Evolutionary conservation across 2,113 vertebrate species (phyloP), one percentile per base, ranked within the genome.

Genomic region (Neopipo cinnamomea): DNA sequence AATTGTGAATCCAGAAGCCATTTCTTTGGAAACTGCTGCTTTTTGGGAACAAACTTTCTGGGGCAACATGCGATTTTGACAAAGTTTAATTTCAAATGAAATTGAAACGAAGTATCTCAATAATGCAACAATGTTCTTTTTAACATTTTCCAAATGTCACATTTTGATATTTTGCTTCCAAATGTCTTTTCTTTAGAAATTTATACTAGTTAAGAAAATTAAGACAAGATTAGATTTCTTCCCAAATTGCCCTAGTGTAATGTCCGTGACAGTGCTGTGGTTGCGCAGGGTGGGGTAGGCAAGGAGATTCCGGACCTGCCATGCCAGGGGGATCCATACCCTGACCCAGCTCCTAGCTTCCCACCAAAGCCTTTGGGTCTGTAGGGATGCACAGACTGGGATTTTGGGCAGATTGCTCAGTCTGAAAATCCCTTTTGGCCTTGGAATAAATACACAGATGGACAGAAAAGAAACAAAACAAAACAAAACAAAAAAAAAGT

Each of bases 71-170:
- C 0, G 25, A 56, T 72, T 65, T 9, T 68, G 47, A 75, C 71
- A 12, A 59, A 91, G 85, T 78, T 85, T 87, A 41, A 53, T 90
- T 91, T 41, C 22, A 7, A 66, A 37, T 59, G 41, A 73, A 85
- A 95, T 90, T 82, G 93, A 95, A 96, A 91, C 25, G 68, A 95
- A 94, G 82, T 20, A 30, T 52, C 93, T 91, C 91, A 62, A 68
- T 88, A 72, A 53, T 2, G 20, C 71, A 91, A 16, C 89, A 63
- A 58, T 50, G 85, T 42, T 83, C 87, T 58, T 91, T 42, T 85
- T 94, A 94, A 87, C 94, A 89, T 96, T 96, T 96, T 66, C 93
- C 89, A 96, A 97, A 96, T 93, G 94, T 88, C 93, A 96, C 75
- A 39, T 94, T 97, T 80, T 93, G 96, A 42, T 96, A 95, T 95